These are phyloP conservation scores for Argyrosomus japonicus DNA, from an alignment of 2,113 vertebrate species.

Conservation along the genomic window DNA sequence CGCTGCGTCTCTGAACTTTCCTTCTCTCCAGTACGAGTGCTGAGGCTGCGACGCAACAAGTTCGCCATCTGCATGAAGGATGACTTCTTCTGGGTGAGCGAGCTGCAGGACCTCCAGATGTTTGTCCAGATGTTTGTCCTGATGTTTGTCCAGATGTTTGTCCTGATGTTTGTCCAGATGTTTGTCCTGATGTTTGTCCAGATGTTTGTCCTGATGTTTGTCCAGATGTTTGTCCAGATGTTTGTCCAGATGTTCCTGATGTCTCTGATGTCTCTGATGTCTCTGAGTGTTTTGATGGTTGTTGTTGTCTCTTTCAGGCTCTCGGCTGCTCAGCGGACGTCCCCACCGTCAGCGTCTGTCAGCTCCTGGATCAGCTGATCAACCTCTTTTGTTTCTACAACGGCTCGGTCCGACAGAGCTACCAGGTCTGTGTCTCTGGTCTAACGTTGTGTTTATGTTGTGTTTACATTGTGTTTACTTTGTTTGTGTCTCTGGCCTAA, in stretches of 20 bases:
- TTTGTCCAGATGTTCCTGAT: too few species aligned
- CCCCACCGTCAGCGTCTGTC: conserved; percentile 88
- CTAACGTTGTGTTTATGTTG: too few species aligned
- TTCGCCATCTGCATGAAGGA: conserved; percentile 73
- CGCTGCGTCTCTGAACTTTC: conserved; percentile 79
- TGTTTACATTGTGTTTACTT: too few species aligned
- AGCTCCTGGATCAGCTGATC: conserved; percentile 90
- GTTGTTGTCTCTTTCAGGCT: conserved; percentile 78
- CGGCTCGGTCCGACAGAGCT: conserved; percentile 86
- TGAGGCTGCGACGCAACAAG: conserved; percentile 68
- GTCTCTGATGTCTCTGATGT: too few species aligned
- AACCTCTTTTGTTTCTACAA: conserved; percentile 92
- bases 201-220: too few species aligned
- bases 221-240: too few species aligned
- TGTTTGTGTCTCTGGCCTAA: too few species aligned
- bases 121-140: too few species aligned
- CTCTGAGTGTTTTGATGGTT: too few species aligned
- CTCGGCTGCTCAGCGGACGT: conserved; percentile 90
- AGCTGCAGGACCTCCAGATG: too few species aligned
- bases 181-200: not conserved
- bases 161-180: too few species aligned
- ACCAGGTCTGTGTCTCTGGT: conserved; percentile 75
- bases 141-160: too few species aligned
- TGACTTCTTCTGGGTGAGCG: conserved; percentile 78
- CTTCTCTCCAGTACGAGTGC: conserved; percentile 57